A percentile compares a stretch with the other conserved stretches of the same genome.
Conservation (phyloP, 1,140 invertebrate genomes). For the Scaptodrosophila lebanonensis region DNA sequence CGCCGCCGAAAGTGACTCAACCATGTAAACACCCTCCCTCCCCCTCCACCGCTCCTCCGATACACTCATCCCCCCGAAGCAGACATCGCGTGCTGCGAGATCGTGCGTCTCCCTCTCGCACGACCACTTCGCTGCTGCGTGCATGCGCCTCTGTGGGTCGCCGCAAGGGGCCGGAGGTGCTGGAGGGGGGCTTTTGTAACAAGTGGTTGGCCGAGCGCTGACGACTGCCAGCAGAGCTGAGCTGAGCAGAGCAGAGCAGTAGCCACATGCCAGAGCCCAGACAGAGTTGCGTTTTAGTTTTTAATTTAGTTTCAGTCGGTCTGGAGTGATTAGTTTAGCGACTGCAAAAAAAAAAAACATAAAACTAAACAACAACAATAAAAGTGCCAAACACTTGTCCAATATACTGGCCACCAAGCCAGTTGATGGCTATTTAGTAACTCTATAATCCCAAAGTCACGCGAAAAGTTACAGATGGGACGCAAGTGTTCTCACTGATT, state of each 20-base stretch:
- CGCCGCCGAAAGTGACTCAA: constrained; percentile 22
- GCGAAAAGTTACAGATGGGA: too few species aligned
- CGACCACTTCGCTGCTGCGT: constrained; percentile 16
- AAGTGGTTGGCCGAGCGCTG: too few species aligned
- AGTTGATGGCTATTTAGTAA: too few species aligned
- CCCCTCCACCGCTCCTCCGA: background rate
- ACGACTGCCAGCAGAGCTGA: too few species aligned
- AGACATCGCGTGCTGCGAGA: constrained; percentile 46
- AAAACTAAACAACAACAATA: background rate
- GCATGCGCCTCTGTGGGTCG: constrained; percentile 3
- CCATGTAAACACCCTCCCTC: constrained; percentile 1
- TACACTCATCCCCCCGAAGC: constrained; percentile 8
- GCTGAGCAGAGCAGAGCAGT: too few species aligned
- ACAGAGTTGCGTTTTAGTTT: constrained; percentile 43
- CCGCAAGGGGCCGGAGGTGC: too few species aligned
- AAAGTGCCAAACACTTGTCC: too few species aligned
- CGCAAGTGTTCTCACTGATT: too few species aligned
- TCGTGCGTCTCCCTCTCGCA: constrained; percentile 17
- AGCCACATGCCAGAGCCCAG: too few species aligned
- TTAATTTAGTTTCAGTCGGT: constrained; percentile 53
- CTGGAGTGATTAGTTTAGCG: constrained; percentile 19
- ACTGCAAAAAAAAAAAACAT: constrained; percentile 5
- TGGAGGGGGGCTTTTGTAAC: constrained; percentile 26
- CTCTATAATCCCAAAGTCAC: too few species aligned
- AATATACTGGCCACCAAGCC: too few species aligned